Base-by-base conservation (phyloP, 2,888 invertebrate genomes). In the Harpalus rufipes region DNA sequence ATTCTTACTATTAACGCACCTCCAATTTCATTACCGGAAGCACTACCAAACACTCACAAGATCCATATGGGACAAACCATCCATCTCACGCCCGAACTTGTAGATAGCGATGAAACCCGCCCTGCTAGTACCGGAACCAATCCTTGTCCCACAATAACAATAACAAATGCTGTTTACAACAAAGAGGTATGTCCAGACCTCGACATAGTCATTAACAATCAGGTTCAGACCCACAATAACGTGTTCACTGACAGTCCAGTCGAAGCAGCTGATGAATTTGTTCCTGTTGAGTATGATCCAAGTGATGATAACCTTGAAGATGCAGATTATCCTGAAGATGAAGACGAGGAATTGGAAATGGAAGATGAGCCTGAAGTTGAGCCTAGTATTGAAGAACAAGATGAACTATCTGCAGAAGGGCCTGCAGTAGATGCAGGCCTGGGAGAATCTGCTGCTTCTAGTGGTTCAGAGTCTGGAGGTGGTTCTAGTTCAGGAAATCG, bases 151-250 rank as follows among this genome's bases (percentile, higher is more conserved):
- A 12, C 51, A 14, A 32, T 84, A 10, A 51, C 84, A 10, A 78
- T 84, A n/a, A 63, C 78, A 32, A 84, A 84, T 10, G 65, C 63
- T 7, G 25, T 78, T 68, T 85, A 59, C 59, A 85, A 85, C 41
- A 85, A 95, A 89, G 93, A 93, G 87, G 94, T 93, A 4, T 95
- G 95, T 87, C 94, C 94, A 0, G 95, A 95, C 90, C 90, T 95
- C 85, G 95, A 94, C 88, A 93, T 95, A 84, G 93, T 95, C 14
- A 93, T 95, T 1, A 95, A 95, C 86, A 95, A 95, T 0, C 94
- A 95, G 87, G 92, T 95, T 1, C 91, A 94, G 59, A 89, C 91
- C 16, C 87, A 88, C 68, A 87, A 88, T 21, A 76, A 74, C 14
- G 80, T 88, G 21, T 86, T 87, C 74, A 89, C 89, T 6, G 88